phyloP scores from a whole-genome alignment of 2,888 invertebrate genomes.

The Clostera curtula region DNA sequence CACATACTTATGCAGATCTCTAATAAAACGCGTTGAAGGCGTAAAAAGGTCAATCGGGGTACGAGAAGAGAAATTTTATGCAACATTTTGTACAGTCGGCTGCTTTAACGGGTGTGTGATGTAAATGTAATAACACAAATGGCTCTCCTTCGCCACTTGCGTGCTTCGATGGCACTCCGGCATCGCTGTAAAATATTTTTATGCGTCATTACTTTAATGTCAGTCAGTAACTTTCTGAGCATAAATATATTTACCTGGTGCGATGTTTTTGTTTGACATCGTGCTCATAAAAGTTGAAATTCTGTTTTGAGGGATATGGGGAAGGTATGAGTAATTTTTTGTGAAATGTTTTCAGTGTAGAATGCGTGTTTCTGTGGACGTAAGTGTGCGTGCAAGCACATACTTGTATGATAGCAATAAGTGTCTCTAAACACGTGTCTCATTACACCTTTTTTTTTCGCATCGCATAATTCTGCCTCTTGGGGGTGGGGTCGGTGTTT shows the following conservation, averaged over 20 bases:
- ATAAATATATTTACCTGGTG: conserved; percentile 24
- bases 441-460: too few relatives aligned
- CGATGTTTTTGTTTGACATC: conserved; percentile 13
- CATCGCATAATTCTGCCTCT: too few relatives aligned
- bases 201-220: conserved; percentile 46
- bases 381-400: too few relatives aligned
- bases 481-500: too few relatives aligned
- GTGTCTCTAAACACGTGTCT: too few relatives aligned
- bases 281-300: too few relatives aligned
- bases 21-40: conserved; percentile 16
- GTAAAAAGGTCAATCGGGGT: conserved; percentile 31
- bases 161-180: conserved; percentile 41
- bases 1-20: conserved; percentile 6
- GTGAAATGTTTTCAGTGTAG: too few relatives aligned
- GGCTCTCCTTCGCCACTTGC: conserved; percentile 43
- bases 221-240: conserved; percentile 21
- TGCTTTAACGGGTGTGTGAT: conserved; percentile 54
- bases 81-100: conserved; percentile 53
- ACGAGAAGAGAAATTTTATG: conserved; percentile 37
- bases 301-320: too few relatives aligned
- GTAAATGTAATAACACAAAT: conserved; percentile 66
- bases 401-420: too few relatives aligned
- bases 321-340: too few relatives aligned
- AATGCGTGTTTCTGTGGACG: too few relatives aligned
- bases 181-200: conserved; percentile 48